Evolutionary conservation across 2,797 vertebrate genomes (phyloP).

Genomic region (Artibeus jamaicensis): DNA sequence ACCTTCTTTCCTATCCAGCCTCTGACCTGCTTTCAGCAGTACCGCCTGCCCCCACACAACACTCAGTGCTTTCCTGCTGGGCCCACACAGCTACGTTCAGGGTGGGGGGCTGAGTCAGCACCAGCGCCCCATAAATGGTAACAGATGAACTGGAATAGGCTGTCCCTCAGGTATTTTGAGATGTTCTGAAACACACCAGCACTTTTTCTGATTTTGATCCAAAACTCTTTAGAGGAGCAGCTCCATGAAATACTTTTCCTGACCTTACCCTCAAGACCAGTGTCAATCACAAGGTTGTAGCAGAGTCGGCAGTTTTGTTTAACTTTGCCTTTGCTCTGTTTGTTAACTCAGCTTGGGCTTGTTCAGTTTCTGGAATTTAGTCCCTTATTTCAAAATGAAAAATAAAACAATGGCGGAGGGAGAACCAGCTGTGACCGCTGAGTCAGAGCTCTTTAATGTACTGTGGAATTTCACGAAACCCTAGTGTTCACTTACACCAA

Average conservation of each 20-base stretch:
- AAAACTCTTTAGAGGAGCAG: background rate
- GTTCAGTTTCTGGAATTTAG: background rate
- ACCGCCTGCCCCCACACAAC: background rate
- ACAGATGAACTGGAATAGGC: background rate
- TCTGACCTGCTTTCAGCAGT: background rate
- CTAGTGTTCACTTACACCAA: background rate
- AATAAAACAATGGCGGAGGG: background rate
- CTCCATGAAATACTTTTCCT: background rate
- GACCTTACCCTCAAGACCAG: constrained; percentile 1
- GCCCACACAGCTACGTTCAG: background rate
- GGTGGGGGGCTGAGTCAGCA: background rate
- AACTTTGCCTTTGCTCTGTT: background rate
- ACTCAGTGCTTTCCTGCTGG: background rate
- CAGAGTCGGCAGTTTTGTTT: background rate
- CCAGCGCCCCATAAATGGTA: fast-evolving
- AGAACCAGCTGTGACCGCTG: background rate
- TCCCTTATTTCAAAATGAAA: constrained; percentile 19
- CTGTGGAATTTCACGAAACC: background rate
- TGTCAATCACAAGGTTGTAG: background rate
- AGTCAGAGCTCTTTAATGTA: background rate
- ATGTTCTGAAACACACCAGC: background rate
- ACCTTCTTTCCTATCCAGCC: background rate
- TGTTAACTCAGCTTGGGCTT: constrained; percentile 59
- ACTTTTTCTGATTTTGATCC: background rate
- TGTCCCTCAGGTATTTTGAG: background rate